Evolutionary conservation across 2,888 invertebrate genomes (phyloP).

Genomic region (Amphipyra berbera): DNA sequence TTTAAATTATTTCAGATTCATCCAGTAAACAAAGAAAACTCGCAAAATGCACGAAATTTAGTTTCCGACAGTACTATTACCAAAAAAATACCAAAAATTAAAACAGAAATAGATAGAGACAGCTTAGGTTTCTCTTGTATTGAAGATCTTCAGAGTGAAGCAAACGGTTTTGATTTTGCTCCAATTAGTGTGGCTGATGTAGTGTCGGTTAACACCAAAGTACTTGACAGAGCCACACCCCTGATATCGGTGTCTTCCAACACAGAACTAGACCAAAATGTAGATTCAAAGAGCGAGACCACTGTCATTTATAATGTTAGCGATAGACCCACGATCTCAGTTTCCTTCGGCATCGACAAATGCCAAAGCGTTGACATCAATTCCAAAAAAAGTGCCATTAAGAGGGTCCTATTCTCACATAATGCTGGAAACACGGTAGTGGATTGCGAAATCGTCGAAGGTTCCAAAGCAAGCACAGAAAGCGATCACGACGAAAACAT

Average conservation of each 20-base stretch:
- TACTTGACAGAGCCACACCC: conserved; percentile 24
- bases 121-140: conserved; percentile 69
- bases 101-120: conserved; percentile 39
- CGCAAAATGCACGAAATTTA: conserved; percentile 53
- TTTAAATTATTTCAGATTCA: conserved; percentile 55
- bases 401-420: conserved; percentile 67
- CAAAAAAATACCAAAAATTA: conserved; percentile 42
- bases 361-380: conserved; percentile 73
- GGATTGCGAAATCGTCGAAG: conserved; percentile 75
- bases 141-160: conserved; percentile 62
- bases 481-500: conserved; percentile 69
- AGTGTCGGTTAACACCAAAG: conserved; percentile 22
- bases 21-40: conserved; percentile 65
- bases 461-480: conserved; percentile 66
- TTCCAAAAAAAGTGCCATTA: conserved; percentile 72
- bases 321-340: conserved; percentile 63
- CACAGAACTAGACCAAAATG: conserved; percentile 57
- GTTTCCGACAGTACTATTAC: conserved; percentile 23
- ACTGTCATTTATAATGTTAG: conserved; percentile 60
- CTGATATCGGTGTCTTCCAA: conserved; percentile 63
- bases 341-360: conserved; percentile 74
- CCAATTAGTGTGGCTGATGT: conserved; percentile 15
- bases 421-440: conserved; percentile 66
- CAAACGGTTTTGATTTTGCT: conserved; percentile 34
- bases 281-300: conserved; percentile 56